phyloP scores from a whole-genome alignment of 2,888 invertebrate genomes.

The Drosophila sordidula region DNA sequence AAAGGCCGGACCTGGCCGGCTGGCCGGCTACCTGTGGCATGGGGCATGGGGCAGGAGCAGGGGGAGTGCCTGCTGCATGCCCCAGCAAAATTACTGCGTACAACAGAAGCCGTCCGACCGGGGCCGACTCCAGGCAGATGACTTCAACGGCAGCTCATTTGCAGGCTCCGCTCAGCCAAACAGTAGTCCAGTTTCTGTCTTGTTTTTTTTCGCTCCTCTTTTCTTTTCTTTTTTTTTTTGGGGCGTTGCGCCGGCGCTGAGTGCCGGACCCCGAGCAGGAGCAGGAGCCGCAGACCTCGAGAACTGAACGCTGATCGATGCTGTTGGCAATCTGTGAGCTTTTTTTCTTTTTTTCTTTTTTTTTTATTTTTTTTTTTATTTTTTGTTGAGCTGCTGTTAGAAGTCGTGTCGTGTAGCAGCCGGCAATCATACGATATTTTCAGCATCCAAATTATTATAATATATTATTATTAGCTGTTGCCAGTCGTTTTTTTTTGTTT shows the following conservation, averaged over 20 bases:
- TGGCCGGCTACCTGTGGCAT: slow-evolving; percentile 27
- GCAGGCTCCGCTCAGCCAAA: slow-evolving; percentile 66
- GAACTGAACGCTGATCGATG: slow-evolving; percentile 61
- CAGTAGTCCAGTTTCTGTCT: slow-evolving; percentile 68
- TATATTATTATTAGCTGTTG: slow-evolving; percentile 82
- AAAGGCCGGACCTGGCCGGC: slow-evolving; percentile 53
- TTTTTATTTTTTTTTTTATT: slow-evolving; percentile 30
- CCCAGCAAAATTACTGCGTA: slow-evolving; percentile 85
- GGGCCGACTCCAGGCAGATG: slow-evolving; percentile 35
- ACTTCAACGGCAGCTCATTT: slow-evolving; percentile 61
- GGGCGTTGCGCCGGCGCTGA: slow-evolving; percentile 72
- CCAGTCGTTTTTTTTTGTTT: slow-evolving; percentile 34
- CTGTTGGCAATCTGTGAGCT: slow-evolving; percentile 39
- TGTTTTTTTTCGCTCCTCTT: slow-evolving; percentile 5
- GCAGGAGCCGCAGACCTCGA: slow-evolving; percentile 22
- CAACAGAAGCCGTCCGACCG: slow-evolving; percentile 84
- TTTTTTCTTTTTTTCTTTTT: slow-evolving; percentile 10
- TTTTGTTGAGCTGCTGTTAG: slow-evolving; percentile 52
- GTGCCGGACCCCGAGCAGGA: slow-evolving; percentile 27
- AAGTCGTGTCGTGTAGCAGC: slow-evolving; percentile 63
- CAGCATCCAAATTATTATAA: slow-evolving; percentile 84
- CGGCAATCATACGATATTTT: slow-evolving; percentile 82
- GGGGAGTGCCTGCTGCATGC: slow-evolving; percentile 44
- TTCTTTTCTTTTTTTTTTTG: slow-evolving; percentile 31
- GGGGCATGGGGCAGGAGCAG: slow-evolving; percentile 4